phyloP scores from a whole-genome alignment of 1,140 invertebrate species.

The Calliphora vicina region DNA sequence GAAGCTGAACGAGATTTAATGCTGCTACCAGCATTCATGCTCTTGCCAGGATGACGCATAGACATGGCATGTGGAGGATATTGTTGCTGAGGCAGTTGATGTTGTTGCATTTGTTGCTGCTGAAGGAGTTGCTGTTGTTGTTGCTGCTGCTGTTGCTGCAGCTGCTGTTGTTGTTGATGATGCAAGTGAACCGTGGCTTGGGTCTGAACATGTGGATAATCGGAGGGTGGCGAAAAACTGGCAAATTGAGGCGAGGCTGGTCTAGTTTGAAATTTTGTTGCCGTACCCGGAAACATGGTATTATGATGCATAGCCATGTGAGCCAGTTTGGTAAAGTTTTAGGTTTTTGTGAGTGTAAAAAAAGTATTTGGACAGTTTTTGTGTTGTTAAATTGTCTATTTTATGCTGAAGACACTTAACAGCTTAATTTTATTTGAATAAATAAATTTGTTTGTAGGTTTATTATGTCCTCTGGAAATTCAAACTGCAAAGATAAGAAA shows the following conservation, averaged over 20 bases:
- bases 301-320: conserved; percentile 38
- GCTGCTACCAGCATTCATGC: not conserved
- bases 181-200: conserved; percentile 34
- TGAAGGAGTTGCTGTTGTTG: not conserved
- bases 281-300: conserved; percentile 52
- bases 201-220: conserved; percentile 49
- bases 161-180: conserved; percentile 13
- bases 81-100: not conserved
- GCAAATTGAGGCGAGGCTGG: conserved; percentile 58
- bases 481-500: conserved; percentile 22
- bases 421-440: not conserved
- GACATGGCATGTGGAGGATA: not conserved
- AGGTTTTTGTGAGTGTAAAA: too few species aligned
- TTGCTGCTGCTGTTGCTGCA: not conserved
- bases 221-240: conserved; percentile 49
- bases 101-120: conserved; percentile 37
- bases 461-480: not conserved
- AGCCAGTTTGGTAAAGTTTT: conserved; percentile 13
- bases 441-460: not conserved
- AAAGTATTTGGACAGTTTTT: too few species aligned
- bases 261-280: conserved; percentile 54
- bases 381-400: not conserved
- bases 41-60: conserved; percentile 30
- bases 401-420: not conserved
- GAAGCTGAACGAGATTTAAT: not conserved